A percentile compares a stretch with the other conserved stretches of the same genome.
phyloP scores from a whole-genome alignment of 2,113 vertebrate species.

The Laticauda colubrina region DNA sequence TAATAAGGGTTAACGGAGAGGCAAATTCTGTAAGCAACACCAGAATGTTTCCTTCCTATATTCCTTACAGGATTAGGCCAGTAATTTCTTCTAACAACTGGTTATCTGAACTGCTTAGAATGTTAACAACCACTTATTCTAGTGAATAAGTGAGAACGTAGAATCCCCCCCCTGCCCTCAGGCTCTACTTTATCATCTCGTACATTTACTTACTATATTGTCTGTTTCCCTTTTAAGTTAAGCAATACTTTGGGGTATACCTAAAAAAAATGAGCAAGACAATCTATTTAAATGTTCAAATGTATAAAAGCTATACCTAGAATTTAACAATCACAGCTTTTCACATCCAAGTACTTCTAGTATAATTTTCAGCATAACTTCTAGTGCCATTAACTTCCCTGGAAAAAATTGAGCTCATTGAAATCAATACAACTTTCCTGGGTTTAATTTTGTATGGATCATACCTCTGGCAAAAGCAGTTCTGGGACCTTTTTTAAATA shows the following conservation, averaged over 20 bases:
- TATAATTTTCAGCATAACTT: not conserved
- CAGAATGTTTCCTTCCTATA: too few species aligned
- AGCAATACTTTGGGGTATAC: not conserved
- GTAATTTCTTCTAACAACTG: too few species aligned
- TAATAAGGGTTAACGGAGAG: too few species aligned
- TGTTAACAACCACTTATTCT: too few species aligned
- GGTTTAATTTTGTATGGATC: not conserved
- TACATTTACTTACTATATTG: not conserved
- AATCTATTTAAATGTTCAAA: not conserved
- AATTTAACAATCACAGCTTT: not conserved
- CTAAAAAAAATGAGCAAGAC: not conserved
- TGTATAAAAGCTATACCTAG: not conserved
- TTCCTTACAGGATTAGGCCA: too few species aligned
- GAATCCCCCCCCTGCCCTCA: not conserved
- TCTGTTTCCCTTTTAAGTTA: not conserved
- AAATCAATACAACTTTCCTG: not conserved
- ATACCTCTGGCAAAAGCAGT: not conserved
- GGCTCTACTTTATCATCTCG: not conserved
- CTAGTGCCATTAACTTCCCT: not conserved
- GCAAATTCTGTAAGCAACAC: too few species aligned
- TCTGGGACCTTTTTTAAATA: not conserved
- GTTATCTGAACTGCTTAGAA: too few species aligned
- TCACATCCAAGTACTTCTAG: not conserved
- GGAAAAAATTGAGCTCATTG: not conserved
- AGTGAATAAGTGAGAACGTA: too few species aligned